Evolutionary conservation across 2,113 vertebrate species (phyloP).

Genomic region (Eidolon helvum): DNA sequence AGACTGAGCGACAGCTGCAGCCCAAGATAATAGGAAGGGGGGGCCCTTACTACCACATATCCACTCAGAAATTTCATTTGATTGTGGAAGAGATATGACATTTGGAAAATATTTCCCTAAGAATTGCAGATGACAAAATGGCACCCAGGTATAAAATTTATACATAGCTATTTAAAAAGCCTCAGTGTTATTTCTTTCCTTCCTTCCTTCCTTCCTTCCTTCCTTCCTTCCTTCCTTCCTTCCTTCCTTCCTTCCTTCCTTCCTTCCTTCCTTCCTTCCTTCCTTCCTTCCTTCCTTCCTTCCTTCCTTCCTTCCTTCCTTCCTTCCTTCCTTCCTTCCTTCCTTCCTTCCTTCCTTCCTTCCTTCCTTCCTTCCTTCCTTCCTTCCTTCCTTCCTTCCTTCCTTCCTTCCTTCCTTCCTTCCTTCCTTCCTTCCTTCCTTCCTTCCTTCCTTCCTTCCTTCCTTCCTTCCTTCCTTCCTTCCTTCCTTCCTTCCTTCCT

Average conservation of each 20-base stretch:
- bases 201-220: not conserved
- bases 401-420: too few species aligned
- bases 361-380: not conserved
- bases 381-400: not conserved
- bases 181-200: not conserved
- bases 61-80: not conserved
- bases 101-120: not conserved
- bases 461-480: not conserved
- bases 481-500: too few species aligned
- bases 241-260: too few species aligned
- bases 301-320: not conserved
- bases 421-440: not conserved
- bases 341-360: not conserved
- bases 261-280: too few species aligned
- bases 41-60: not conserved
- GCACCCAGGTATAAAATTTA: not conserved
- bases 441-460: not conserved
- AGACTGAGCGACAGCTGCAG: not conserved
- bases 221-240: not conserved
- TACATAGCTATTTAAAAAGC: not conserved
- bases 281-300: not conserved
- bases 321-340: too few species aligned
- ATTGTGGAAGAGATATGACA: not conserved
- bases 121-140: not conserved
- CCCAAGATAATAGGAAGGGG: not conserved